Percentiles rank a stretch among this genome's conserved stretches.
phyloP scores from a whole-genome alignment of 2,797 vertebrate genomes.

The Thunnus albacares region DNA sequence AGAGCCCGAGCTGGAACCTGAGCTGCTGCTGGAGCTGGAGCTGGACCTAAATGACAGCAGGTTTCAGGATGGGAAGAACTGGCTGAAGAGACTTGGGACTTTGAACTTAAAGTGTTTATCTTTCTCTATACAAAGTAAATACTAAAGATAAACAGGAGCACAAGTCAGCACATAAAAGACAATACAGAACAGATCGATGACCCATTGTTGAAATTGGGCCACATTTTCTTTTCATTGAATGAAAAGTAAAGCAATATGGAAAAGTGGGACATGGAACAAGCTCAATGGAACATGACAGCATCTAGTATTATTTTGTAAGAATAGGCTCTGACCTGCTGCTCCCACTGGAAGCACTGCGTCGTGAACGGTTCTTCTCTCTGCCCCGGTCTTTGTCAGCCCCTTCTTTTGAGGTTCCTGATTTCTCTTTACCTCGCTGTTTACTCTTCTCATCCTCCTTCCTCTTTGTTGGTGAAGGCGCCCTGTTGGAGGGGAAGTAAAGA shows the following conservation, averaged over 20 bases:
- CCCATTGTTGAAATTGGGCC: background rate
- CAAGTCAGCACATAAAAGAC: background rate
- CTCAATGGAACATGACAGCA: background rate
- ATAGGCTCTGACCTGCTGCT: constrained; percentile 89
- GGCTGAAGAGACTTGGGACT: background rate
- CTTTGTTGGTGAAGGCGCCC: constrained; percentile 94
- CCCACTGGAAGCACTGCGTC: constrained; percentile 91
- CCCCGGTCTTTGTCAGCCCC: constrained; percentile 91
- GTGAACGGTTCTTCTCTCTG: constrained; percentile 90
- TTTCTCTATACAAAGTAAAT: too few relatives aligned
- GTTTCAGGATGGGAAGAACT: too few relatives aligned
- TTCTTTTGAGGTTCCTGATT: constrained; percentile 87
- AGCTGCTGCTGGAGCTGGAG: constrained; percentile 94
- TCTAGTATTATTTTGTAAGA: background rate
- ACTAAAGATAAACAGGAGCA: background rate
- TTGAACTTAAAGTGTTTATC: background rate
- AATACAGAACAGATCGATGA: background rate
- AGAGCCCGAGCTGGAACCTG: constrained; percentile 93
- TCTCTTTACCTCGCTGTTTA: constrained; percentile 91
- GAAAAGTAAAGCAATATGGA: background rate
- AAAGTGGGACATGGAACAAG: too few relatives aligned
- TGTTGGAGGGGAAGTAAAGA: constrained; percentile 53
- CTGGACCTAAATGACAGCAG: constrained; percentile 78
- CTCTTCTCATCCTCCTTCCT: constrained; percentile 94
- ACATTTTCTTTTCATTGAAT: background rate